Percentiles rank a stretch among this genome's conserved stretches.
phyloP scores from a whole-genome alignment of 2,113 vertebrate species.

The Lamprologus tigripictilis region DNA sequence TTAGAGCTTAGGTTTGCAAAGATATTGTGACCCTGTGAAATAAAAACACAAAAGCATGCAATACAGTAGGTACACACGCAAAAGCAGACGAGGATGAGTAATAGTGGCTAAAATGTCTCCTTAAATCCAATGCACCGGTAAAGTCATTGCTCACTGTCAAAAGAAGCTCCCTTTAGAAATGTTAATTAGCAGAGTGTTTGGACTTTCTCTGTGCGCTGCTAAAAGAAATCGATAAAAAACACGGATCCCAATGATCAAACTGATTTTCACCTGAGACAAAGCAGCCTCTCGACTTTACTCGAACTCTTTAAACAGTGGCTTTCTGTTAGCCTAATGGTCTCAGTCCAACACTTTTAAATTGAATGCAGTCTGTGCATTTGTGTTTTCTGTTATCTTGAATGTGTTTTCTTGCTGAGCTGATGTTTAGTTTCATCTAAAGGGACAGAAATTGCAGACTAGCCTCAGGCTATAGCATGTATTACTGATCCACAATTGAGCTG shows the following conservation, averaged over 20 bases:
- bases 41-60: not conserved
- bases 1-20: constrained; percentile 77
- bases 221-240: constrained; percentile 47
- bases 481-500: not conserved
- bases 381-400: not conserved
- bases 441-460: not conserved
- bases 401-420: not conserved
- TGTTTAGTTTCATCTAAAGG: not conserved
- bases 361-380: not conserved
- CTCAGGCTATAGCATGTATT: not conserved
- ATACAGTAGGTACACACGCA: not conserved
- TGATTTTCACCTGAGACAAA: not conserved
- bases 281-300: not conserved
- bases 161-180: constrained; percentile 27
- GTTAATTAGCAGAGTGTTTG: constrained; percentile 47
- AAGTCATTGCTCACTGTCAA: constrained; percentile 55
- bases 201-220: constrained; percentile 27
- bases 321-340: not conserved
- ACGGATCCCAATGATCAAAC: constrained; percentile 22
- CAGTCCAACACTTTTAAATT: not conserved
- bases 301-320: not conserved
- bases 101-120: not conserved
- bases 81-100: not conserved
- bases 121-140: constrained; percentile 1
- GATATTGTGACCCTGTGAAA: constrained; percentile 76